Base-by-base conservation (phyloP, 2,888 invertebrate species). In the Morpho achilles region DNA sequence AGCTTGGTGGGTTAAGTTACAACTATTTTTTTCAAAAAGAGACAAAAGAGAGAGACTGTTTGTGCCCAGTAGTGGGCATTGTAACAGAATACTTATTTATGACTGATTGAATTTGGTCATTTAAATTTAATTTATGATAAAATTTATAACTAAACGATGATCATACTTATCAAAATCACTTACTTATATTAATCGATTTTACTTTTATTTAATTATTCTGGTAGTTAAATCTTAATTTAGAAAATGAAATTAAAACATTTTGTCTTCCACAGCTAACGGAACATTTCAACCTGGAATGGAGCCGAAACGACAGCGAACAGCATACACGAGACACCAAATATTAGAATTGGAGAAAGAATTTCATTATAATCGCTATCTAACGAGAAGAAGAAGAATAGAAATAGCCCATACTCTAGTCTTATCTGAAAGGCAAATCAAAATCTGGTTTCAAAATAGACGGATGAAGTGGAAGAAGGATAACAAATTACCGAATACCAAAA, bases 331-430 rank as follows among this genome's bases (percentile, higher is more conserved):
- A 84, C 98, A 98, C 92, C 99, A 99, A 93, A 98, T 98, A 80
- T 92, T 99, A 82, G 98, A 99, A 89, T 92, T 99, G 77, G 98
- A 98, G 84, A 98, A 98, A 84, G 98, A 98, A 92, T 99, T 99
- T 87, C 98, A 98, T 86, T 98, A 96, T 93, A 99, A 98, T 92
- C 94, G 97, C 79, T 99, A 99, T 92, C 93, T 99, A 84, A 98
- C 98, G 62, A 93, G 99, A 72, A 93, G 98, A 82, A 93, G 98
- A 90, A 93, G 99, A 81, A 98, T 99, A 88, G 99, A 99, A 92
- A 98, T 99, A 82, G 98, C 99, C 49, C 98, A 99, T 88, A 96
- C 97, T 72, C 93, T 99, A 83, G 96, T 97, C 81, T 93, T 99
- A 73, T 97, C 97, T 93, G 96, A 96, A 75, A 87, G 95, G 61